Evolutionary conservation across 2,797 vertebrate species (phyloP).

Genomic region (Podarcis siculus): DNA sequence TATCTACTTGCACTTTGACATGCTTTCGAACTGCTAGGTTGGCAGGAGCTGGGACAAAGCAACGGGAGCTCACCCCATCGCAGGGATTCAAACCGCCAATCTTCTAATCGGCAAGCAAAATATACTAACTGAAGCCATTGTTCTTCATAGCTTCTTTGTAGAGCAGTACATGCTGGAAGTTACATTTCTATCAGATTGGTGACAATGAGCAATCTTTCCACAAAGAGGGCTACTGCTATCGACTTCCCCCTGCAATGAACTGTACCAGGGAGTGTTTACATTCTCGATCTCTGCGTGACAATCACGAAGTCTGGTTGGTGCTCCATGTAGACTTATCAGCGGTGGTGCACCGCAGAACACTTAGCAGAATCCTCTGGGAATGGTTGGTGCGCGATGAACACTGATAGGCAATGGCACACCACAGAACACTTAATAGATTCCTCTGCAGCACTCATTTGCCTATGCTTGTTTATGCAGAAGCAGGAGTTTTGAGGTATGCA

Average conservation of each 20-base stretch:
- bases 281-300: too few species aligned
- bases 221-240: background rate
- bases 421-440: background rate
- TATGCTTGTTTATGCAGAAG: background rate
- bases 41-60: too few species aligned
- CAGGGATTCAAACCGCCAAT: too few species aligned
- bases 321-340: background rate
- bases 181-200: background rate
- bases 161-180: constrained; percentile 28
- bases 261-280: background rate
- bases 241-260: background rate
- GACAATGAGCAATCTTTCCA: background rate
- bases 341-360: background rate
- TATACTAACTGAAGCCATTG: constrained; percentile 25
- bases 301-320: background rate
- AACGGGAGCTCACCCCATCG: too few species aligned
- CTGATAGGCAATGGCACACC: background rate
- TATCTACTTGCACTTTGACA: too few species aligned
- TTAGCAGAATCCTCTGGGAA: background rate
- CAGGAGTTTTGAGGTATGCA: background rate
- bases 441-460: background rate
- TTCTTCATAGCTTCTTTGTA: constrained; percentile 23
- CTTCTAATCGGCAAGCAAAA: background rate
- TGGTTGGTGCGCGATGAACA: background rate
- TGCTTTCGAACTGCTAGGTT: too few species aligned